phyloP scores from a whole-genome alignment of 2,113 vertebrate genomes.

The Pseudopipra pipra region DNA sequence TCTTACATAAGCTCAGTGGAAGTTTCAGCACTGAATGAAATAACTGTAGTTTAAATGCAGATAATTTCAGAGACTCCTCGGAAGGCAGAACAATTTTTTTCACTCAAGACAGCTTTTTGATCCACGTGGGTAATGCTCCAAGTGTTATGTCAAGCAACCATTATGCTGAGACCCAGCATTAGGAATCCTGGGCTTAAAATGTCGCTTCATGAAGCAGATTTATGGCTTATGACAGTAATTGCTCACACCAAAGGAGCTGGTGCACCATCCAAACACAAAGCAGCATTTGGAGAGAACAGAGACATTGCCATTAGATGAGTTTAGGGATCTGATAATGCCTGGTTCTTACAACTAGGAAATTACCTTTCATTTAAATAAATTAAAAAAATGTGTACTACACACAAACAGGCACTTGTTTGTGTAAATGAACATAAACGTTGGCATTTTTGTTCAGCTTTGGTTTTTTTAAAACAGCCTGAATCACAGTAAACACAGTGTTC shows the following conservation, averaged over 20 bases:
- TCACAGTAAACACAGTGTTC: neutral
- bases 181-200: neutral
- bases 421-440: neutral
- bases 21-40: neutral
- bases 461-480: neutral
- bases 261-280: neutral
- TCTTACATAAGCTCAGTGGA: neutral
- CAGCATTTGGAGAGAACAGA: neutral
- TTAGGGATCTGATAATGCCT: neutral
- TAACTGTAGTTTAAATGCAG: neutral
- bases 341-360: neutral
- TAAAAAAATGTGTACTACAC: neutral
- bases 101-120: conserved; percentile 14
- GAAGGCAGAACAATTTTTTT: conserved; percentile 6
- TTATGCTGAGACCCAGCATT: conserved; percentile 27
- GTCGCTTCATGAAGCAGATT: conserved; percentile 20
- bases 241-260: conserved; percentile 5
- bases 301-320: neutral
- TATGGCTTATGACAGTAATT: conserved; percentile 33
- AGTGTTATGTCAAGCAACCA: conserved; percentile 39
- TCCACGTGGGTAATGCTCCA: conserved; percentile 27
- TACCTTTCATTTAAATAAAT: neutral
- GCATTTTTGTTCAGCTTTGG: neutral
- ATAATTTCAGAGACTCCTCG: neutral
- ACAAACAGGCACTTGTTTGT: neutral